Evolutionary conservation across 2,113 vertebrate species (phyloP).

Genomic region (Malurus elegans): DNA sequence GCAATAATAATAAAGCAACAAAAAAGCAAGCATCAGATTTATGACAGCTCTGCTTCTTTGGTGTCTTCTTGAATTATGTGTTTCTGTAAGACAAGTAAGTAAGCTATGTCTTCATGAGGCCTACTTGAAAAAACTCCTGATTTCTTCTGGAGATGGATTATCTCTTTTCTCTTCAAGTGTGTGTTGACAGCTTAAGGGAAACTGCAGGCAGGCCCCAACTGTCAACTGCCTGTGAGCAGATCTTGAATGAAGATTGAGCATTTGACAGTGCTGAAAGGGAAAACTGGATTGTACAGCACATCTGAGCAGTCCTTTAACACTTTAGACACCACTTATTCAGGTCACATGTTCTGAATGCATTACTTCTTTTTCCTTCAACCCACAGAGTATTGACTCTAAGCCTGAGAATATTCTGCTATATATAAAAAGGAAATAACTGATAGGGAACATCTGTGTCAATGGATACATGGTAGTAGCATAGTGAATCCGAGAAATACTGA

Average conservation of each 20-base stretch:
- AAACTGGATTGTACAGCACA: not conserved
- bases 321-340: not conserved
- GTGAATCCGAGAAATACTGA: conserved; percentile 32
- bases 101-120: not conserved
- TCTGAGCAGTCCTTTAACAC: not conserved
- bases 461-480: conserved; percentile 5
- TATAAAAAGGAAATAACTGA: conserved; percentile 12
- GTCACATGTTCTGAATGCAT: not conserved
- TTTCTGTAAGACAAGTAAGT: conserved; percentile 31
- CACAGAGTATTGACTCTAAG: not conserved
- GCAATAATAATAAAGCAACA: not conserved
- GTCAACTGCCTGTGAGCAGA: not conserved
- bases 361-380: not conserved
- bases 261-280: not conserved
- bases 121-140: conserved; percentile 25
- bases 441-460: conserved; percentile 43
- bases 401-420: conserved; percentile 36
- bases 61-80: not conserved
- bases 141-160: conserved; percentile 10
- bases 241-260: not conserved
- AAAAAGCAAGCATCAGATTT: not conserved
- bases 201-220: not conserved
- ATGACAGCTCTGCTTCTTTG: conserved; percentile 14
- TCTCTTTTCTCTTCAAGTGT: conserved; percentile 2
- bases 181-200: conserved; percentile 50